Base-by-base conservation (phyloP, 64 coral and sea anemone genomes). In the Trachythela sp. region DNA sequence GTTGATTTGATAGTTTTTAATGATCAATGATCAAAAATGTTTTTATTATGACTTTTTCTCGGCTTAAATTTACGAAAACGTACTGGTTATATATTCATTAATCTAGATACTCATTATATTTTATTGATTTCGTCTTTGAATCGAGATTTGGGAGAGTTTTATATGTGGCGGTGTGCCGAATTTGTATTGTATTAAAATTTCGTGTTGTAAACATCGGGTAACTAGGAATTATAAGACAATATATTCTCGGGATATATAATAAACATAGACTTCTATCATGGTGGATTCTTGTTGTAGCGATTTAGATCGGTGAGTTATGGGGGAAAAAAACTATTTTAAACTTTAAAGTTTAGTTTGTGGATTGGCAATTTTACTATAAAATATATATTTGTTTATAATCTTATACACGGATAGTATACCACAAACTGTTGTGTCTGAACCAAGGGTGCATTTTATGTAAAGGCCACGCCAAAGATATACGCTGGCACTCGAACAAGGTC, bases 281-380 rank as follows among this genome's bases (percentile, higher is more conserved):
- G 75, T 80, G 75, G 75, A 80, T 35, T 35, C 93, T 32, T 91
- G 92, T 34, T 99, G 96, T 64, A 99, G 96, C 48, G 96, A 99
- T 83, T 92, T 99, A 43, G 96, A 99, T 85, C 86, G 95, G 95
- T 99, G 86, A 89, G 85, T 34, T 43, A n/a, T 80, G 59, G 5
- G 59, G 20, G 14, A 31, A 68, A 68, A 68, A n/a, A n/a, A n/a
- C n/a, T n/a, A n/a, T n/a, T n/a, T n/a, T n/a, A n/a, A 72, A 31
- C 85, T 77, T 11, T 50, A 89, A 77, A 49, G 14, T 14, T 29
- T 48, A 77, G 2, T 89, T 29, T 76, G 40, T 70, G 39, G 27
- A 29, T 70, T n/a, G n/a, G n/a, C n/a, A n/a, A n/a, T n/a, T n/a
- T n/a, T n/a, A n/a, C n/a, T n/a, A n/a, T n/a, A n/a, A n/a, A n/a